Conservation (phyloP, 2,113 vertebrate genomes). For the Saguinus midas region DNA sequence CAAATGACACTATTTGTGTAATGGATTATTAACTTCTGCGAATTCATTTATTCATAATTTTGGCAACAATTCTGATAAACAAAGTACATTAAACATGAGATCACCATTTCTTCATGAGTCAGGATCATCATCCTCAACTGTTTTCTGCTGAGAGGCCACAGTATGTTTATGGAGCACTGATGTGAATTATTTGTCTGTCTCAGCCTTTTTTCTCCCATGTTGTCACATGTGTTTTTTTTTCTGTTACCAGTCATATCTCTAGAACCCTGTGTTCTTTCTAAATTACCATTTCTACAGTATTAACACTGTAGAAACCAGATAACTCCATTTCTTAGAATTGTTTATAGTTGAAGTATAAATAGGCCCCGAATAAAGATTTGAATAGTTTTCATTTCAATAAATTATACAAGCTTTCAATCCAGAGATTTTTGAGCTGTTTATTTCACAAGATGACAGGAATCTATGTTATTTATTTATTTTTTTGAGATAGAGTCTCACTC, state of each 20-base stretch:
- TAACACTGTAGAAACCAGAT: neutral
- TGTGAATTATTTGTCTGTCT: neutral
- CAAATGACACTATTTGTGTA: neutral
- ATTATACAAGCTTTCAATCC: neutral
- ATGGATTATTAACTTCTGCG: neutral
- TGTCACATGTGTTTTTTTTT: neutral
- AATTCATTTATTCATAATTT: slow-evolving; percentile 26
- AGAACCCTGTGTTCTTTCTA: slow-evolving; percentile 34
- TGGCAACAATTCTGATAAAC: neutral
- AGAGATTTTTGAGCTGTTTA: neutral
- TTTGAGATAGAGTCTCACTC: too few species aligned
- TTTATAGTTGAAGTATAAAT: neutral
- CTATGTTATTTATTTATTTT: neutral
- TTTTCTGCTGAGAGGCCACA: neutral
- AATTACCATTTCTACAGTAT: neutral
- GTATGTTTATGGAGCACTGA: neutral
- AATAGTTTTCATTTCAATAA: slow-evolving; percentile 13
- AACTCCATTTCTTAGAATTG: neutral
- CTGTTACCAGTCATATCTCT: neutral
- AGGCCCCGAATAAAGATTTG: neutral
- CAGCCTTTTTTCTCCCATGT: neutral
- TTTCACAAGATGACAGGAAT: neutral
- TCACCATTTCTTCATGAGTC: neutral
- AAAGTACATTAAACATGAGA: neutral
- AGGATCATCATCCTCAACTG: neutral